phyloP scores from a whole-genome alignment of 2,113 vertebrate genomes.

The Puntigrus tetrazona region DNA sequence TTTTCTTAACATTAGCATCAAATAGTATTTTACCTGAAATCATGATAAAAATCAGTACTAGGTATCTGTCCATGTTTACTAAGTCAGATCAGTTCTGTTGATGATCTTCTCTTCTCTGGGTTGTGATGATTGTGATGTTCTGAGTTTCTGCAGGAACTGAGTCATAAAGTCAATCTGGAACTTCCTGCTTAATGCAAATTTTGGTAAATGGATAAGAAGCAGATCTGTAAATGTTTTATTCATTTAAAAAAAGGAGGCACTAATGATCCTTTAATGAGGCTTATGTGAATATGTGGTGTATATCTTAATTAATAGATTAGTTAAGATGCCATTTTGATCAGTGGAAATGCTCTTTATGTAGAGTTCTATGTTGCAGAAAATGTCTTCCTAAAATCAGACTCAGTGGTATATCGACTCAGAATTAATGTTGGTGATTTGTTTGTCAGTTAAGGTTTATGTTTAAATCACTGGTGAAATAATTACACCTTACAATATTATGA shows the following conservation, averaged over 20 bases:
- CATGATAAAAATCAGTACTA: not conserved
- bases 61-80: not conserved
- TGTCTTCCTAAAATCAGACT: not conserved
- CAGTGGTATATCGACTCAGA: not conserved
- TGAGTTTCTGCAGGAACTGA: not conserved
- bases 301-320: not conserved
- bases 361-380: not conserved
- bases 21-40: not conserved
- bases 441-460: not conserved
- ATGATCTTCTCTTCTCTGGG: not conserved
- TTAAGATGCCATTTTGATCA: no score
- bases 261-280: not conserved
- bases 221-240: not conserved
- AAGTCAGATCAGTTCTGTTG: not conserved
- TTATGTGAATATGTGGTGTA: not conserved
- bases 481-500: not conserved
- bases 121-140: not conserved
- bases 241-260: not conserved
- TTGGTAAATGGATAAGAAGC: not conserved
- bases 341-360: not conserved
- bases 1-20: no score
- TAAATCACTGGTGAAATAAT: not conserved
- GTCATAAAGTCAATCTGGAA: no score
- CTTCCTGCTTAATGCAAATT: no score
- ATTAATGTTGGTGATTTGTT: not conserved